Percentiles rank a stretch among this genome's conserved stretches.
Evolutionary conservation across 1,140 invertebrate species (phyloP).

Genomic region (Cydia amplana): DNA sequence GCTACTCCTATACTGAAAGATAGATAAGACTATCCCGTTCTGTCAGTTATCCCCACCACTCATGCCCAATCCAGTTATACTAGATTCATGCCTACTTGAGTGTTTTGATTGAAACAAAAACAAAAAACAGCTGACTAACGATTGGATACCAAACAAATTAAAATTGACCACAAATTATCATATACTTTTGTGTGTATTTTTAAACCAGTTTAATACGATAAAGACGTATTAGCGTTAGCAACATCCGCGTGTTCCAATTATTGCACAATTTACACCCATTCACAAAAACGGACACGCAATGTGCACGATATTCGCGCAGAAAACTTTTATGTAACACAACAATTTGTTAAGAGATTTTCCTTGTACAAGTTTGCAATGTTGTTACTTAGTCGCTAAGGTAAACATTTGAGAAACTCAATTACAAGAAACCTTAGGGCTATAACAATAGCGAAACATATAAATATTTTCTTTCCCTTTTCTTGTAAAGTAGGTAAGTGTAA

Average conservation of each 20-base stretch:
- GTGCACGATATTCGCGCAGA: slow-evolving; percentile 8
- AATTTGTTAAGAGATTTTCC: slow-evolving; percentile 20
- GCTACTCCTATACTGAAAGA: no score
- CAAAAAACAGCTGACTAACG: no score
- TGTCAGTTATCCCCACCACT: no score
- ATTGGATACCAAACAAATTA: no score
- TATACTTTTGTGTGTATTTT: background rate
- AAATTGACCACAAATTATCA: no score
- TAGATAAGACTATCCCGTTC: no score
- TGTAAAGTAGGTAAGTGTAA: no score
- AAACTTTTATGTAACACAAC: background rate
- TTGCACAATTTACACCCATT: slow-evolving; percentile 11
- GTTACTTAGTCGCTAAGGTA: slow-evolving; percentile 30
- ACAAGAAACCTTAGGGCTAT: background rate
- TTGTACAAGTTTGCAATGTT: slow-evolving; percentile 27
- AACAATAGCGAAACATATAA: background rate
- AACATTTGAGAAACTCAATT: slow-evolving; percentile 4
- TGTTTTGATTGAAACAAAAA: no score
- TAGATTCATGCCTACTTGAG: no score
- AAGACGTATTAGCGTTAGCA: background rate
- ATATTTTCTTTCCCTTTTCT: background rate
- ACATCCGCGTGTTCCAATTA: background rate
- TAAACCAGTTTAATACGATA: background rate
- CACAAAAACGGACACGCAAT: slow-evolving; percentile 3
- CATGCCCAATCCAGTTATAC: no score